phyloP scores from a whole-genome alignment of 2,888 invertebrate species.

The Dioctria rufipes region DNA sequence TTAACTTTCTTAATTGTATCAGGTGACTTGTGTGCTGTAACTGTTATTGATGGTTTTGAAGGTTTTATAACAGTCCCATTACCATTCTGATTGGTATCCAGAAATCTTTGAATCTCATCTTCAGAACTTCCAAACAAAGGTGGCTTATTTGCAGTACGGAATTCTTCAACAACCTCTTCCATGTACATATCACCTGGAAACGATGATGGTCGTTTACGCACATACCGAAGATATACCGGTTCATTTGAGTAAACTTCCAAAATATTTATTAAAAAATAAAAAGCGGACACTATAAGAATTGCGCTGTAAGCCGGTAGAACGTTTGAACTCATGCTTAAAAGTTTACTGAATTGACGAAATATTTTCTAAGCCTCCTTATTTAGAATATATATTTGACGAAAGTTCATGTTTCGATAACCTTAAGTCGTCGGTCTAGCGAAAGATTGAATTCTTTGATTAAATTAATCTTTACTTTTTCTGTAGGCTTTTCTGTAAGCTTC shows the following conservation, averaged over 20 bases:
- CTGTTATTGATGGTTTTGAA: slow-evolving; percentile 26
- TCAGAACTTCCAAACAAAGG: slow-evolving; percentile 50
- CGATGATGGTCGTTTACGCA: slow-evolving; percentile 41
- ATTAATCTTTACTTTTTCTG: no score
- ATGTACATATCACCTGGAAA: slow-evolving; percentile 50
- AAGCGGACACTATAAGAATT: not conserved
- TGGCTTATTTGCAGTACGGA: slow-evolving; percentile 44
- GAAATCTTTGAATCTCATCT: slow-evolving; percentile 34
- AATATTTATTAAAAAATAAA: slow-evolving; percentile 15
- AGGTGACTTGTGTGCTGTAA: not conserved
- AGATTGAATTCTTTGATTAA: no score
- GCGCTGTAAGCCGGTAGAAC: not conserved
- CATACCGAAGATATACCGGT: slow-evolving; percentile 27
- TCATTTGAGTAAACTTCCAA: slow-evolving; percentile 7
- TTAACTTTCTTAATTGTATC: not conserved
- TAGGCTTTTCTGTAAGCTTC: no score
- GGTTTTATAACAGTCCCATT: not conserved
- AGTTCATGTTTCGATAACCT: not conserved
- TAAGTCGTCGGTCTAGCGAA: not conserved
- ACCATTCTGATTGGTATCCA: slow-evolving; percentile 16
- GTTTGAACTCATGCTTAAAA: slow-evolving; percentile 14
- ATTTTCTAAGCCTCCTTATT: not conserved
- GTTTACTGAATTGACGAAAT: slow-evolving; percentile 33
- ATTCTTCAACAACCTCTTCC: slow-evolving; percentile 57
- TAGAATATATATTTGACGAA: not conserved